Conservation (phyloP, 2,888 invertebrate species). For the Drosophila greeni region DNA sequence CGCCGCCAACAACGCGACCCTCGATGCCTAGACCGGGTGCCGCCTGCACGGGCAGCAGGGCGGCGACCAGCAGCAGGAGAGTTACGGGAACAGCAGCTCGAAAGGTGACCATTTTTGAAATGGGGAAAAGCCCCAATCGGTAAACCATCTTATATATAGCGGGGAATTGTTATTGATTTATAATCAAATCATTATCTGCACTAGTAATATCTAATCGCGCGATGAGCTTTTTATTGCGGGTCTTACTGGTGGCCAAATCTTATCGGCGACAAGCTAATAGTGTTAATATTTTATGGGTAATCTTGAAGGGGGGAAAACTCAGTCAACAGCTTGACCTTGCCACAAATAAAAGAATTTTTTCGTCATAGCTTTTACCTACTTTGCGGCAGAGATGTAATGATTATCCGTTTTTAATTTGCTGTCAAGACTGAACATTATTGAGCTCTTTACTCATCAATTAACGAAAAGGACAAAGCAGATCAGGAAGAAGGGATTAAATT, state of each 20-base stretch:
- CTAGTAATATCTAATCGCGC: constrained; percentile 13
- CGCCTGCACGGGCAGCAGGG: constrained; percentile 26
- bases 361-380: not conserved
- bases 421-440: not conserved
- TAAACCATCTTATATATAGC: constrained; percentile 9
- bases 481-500: too few relatives aligned
- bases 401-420: not conserved
- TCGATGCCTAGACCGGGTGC: constrained; percentile 20
- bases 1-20: constrained; percentile 60
- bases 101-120: constrained; percentile 17
- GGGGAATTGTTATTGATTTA: not conserved
- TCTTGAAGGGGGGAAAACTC: constrained; percentile 14
- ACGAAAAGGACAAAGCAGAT: not conserved
- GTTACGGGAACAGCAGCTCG: not conserved
- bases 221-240: constrained; percentile 12
- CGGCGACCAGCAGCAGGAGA: not conserved
- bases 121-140: constrained; percentile 2
- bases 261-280: constrained; percentile 3
- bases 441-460: constrained; percentile 1
- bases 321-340: constrained; percentile 10
- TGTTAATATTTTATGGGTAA: constrained; percentile 3
- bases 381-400: not conserved
- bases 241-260: not conserved
- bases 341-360: not conserved
- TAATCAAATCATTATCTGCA: not conserved